Percentiles rank a stretch among this genome's conserved stretches.
These are phyloP conservation scores for Chamaetylas fuelleborni DNA, from an alignment of 2,113 vertebrate genomes.

Conservation along the genomic window DNA sequence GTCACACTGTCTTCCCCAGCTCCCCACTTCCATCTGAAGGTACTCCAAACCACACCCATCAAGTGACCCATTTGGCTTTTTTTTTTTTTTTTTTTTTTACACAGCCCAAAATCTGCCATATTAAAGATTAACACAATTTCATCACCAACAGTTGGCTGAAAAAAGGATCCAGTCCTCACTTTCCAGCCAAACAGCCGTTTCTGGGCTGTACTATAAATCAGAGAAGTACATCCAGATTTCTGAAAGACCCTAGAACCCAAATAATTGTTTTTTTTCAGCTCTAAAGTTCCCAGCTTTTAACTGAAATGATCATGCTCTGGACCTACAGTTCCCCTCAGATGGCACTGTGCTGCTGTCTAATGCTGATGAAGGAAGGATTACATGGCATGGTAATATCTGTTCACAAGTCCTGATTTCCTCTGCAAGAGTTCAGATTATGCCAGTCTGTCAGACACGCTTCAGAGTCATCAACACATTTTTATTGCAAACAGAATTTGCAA, in stretches of 20 bases:
- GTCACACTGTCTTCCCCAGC: not conserved
- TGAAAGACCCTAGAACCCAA: not conserved
- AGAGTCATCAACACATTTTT: not conserved
- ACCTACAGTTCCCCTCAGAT: not conserved
- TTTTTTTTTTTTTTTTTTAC: not conserved
- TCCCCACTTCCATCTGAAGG: not conserved
- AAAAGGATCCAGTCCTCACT: not conserved
- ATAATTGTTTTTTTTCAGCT: not conserved
- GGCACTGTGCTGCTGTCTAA: not conserved
- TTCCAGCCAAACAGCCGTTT: not conserved
- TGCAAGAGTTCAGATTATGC: not conserved
- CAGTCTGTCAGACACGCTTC: not conserved
- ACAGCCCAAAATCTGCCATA: not conserved
- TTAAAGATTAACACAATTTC: not conserved
- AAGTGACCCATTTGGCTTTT: not conserved
- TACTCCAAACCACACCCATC: not conserved
- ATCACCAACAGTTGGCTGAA: not conserved
- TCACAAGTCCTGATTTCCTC: not conserved
- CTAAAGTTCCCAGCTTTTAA: not conserved
- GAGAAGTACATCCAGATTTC: not conserved
- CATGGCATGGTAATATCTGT: not conserved
- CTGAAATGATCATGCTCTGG: not conserved
- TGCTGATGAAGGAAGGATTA: not conserved
- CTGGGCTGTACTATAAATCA: not conserved
- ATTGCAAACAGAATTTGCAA: not conserved